A percentile compares a stretch with the other conserved stretches of the same genome.
Conservation (phyloP, 2,797 vertebrate genomes). For the Mormyrops attenuatus region DNA sequence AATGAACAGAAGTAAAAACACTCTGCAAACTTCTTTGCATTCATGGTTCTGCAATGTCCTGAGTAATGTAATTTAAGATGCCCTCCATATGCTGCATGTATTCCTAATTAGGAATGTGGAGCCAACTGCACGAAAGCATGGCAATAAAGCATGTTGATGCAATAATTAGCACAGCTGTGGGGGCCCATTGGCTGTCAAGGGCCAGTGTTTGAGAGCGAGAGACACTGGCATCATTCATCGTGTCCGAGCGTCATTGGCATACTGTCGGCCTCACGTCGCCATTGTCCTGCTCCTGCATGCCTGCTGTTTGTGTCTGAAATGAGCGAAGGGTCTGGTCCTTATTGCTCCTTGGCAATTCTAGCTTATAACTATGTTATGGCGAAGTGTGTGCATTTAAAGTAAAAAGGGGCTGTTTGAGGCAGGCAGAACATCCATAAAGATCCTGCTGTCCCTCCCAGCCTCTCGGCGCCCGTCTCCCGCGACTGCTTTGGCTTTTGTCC, state of each 20-base stretch:
- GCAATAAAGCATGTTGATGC: not conserved
- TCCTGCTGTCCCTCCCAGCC: not conserved
- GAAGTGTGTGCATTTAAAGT: not conserved
- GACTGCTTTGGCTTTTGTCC: not conserved
- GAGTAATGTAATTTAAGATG: constrained; percentile 14
- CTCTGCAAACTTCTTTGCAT: not conserved
- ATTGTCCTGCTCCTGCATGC: not conserved
- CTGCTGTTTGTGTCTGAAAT: not conserved
- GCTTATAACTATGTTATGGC: not conserved
- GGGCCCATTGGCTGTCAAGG: not conserved
- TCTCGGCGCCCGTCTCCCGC: not conserved
- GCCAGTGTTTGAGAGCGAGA: not conserved
- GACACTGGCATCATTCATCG: not conserved
- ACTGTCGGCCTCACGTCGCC: not conserved
- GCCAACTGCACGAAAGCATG: not conserved
- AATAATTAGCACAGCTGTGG: constrained; percentile 20
- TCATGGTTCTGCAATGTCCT: not conserved
- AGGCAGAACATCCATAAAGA: not conserved
- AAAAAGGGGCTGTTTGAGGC: not conserved
- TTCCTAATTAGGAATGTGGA: constrained; percentile 11
- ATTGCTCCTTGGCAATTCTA: no score
- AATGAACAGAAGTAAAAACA: not conserved
- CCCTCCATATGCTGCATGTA: constrained; percentile 4
- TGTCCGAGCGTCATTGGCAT: not conserved
- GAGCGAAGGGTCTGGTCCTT: not conserved